Conservation (phyloP, 2,888 invertebrate genomes). For the Thalpophila matura region DNA sequence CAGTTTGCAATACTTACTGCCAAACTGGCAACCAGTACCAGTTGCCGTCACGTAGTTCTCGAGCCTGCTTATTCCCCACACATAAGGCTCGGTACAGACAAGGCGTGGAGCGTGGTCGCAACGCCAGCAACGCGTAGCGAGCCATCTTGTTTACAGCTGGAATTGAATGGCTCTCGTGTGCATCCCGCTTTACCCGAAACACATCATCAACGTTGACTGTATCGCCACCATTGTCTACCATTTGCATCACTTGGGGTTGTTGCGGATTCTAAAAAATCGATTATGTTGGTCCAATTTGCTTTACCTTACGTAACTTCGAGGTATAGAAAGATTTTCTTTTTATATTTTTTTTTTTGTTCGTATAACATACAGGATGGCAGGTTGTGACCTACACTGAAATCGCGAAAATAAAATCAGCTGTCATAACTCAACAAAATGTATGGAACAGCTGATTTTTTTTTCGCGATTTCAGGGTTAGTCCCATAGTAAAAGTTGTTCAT, state of each 20-base stretch:
- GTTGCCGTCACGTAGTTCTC: constrained; percentile 87
- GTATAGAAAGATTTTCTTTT: no score
- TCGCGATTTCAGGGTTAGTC: no score
- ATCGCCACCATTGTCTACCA: constrained; percentile 82
- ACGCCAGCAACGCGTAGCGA: constrained; percentile 89
- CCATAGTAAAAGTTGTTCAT: no score
- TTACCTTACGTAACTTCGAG: no score
- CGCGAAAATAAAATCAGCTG: no score
- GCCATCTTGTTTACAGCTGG: constrained; percentile 88
- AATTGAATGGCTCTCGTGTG: constrained; percentile 77
- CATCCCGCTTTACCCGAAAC: constrained; percentile 81
- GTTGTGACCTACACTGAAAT: no score
- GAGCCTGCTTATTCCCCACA: constrained; percentile 92
- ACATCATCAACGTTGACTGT: constrained; percentile 84
- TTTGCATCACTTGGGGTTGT: constrained; percentile 84
- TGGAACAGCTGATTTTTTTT: no score
- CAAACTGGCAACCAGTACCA: constrained; percentile 94
- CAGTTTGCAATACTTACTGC: constrained; percentile 91
- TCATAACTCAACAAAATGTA: no score
- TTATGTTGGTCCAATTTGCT: no score
- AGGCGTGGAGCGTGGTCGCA: constrained; percentile 87
- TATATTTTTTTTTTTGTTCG: no score
- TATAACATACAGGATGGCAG: no score
- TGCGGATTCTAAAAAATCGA: constrained; percentile 76
- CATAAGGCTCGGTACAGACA: constrained; percentile 93